Conservation (phyloP, 2,888 invertebrate species). For the Caenorhabditis plicata region DNA sequence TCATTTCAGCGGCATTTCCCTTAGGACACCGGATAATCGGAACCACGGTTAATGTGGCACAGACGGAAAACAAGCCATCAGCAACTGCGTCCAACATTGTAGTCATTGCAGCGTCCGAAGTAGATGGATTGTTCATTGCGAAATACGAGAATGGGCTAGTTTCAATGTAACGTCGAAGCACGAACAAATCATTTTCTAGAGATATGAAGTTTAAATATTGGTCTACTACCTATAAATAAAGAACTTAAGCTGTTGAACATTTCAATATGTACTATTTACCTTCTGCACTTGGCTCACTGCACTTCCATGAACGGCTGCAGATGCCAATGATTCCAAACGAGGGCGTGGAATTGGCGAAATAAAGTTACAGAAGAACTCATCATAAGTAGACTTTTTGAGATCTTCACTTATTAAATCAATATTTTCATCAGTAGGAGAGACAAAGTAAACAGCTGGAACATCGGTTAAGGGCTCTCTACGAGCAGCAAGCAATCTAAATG, state of each 20-base stretch:
- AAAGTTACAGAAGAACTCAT: constrained; percentile 92
- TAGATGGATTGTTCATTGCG: constrained; percentile 60
- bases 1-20: constrained; percentile 97
- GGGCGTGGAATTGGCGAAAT: constrained; percentile 78
- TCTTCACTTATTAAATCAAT: constrained; percentile 81
- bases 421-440: constrained; percentile 92
- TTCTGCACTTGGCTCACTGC: constrained; percentile 80
- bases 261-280: constrained; percentile 67
- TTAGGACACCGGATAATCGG: constrained; percentile 88
- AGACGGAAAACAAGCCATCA: constrained; percentile 93
- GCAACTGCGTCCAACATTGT: constrained; percentile 88
- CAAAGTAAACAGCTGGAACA: constrained; percentile 97
- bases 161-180: constrained; percentile 79
- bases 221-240: constrained; percentile 78
- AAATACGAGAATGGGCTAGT: constrained; percentile 83
- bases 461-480: constrained; percentile 81
- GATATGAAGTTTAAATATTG: constrained; percentile 98
- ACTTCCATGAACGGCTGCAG: constrained; percentile 85
- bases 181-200: constrained; percentile 93
- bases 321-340: constrained; percentile 90
- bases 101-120: constrained; percentile 86
- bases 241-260: neutral
- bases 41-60: constrained; percentile 89
- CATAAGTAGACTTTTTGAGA: constrained; percentile 77
- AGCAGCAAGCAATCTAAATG: constrained; percentile 65